Evolutionary conservation across 1,140 invertebrate species (phyloP).

Genomic region (Amyelois transitella): DNA sequence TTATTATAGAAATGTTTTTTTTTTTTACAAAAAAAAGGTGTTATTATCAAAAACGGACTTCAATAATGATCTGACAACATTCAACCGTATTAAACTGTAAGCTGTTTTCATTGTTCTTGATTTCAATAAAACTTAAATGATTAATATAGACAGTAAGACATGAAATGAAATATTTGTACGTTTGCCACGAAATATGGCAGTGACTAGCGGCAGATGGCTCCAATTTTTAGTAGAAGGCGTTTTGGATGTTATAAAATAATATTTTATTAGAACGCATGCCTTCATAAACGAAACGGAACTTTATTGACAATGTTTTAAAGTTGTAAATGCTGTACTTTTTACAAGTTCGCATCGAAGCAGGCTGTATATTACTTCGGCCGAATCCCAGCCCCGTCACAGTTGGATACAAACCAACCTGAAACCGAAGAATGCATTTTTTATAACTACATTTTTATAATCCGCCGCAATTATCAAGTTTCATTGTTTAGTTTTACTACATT

Average conservation of each 20-base stretch:
- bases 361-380: slow-evolving; percentile 33
- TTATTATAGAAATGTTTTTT: too few species aligned
- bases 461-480: slow-evolving; percentile 51
- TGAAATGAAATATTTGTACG: slow-evolving; percentile 36
- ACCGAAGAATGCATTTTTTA: slow-evolving; percentile 56
- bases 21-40: too few species aligned
- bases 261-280: slow-evolving; percentile 21
- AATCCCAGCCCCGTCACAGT: slow-evolving; percentile 43
- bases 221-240: slow-evolving; percentile 27
- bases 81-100: too few species aligned
- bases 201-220: slow-evolving; percentile 48
- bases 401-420: slow-evolving; percentile 28
- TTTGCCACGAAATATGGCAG: slow-evolving; percentile 39
- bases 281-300: neutral
- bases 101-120: too few species aligned
- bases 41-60: too few species aligned
- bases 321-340: neutral
- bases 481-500: too few species aligned
- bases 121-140: too few species aligned
- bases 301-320: neutral
- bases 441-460: slow-evolving; percentile 50
- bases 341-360: neutral
- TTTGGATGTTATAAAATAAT: slow-evolving; percentile 18
- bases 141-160: slow-evolving; percentile 29
- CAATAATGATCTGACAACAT: too few species aligned